Conservation (phyloP, 2,797 vertebrate species). For the Manis javanica region DNA sequence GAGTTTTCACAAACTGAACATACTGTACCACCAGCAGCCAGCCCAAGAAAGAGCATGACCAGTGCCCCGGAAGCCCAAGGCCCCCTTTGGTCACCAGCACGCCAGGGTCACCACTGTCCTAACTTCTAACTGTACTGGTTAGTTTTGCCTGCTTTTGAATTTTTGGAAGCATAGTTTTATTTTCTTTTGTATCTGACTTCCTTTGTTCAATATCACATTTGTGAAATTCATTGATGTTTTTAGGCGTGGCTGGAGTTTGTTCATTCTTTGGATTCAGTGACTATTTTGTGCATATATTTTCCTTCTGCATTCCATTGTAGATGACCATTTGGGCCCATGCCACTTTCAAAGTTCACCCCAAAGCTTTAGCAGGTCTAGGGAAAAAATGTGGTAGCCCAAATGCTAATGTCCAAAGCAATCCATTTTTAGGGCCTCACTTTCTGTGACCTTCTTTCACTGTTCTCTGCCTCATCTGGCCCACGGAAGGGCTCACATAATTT, state of each 20-base stretch:
- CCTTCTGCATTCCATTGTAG: background rate
- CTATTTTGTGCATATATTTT: background rate
- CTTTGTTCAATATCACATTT: background rate
- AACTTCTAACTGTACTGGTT: background rate
- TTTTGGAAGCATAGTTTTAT: conserved; percentile 31
- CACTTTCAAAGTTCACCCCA: background rate
- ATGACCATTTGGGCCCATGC: background rate
- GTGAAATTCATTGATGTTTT: background rate
- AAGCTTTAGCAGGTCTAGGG: background rate
- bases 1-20: background rate
- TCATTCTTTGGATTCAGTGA: background rate
- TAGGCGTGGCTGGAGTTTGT: background rate
- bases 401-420: background rate
- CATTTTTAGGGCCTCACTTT: background rate
- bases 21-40: background rate
- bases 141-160: conserved; percentile 45
- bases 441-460: background rate
- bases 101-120: background rate
- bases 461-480: background rate
- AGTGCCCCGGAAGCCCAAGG: background rate
- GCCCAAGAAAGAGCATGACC: background rate
- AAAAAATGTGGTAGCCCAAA: background rate
- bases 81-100: background rate
- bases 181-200: background rate
- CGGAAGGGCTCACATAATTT: background rate